These are phyloP conservation scores for Busseola fusca DNA, from an alignment of 2,888 invertebrate genomes.

Conservation along the genomic window DNA sequence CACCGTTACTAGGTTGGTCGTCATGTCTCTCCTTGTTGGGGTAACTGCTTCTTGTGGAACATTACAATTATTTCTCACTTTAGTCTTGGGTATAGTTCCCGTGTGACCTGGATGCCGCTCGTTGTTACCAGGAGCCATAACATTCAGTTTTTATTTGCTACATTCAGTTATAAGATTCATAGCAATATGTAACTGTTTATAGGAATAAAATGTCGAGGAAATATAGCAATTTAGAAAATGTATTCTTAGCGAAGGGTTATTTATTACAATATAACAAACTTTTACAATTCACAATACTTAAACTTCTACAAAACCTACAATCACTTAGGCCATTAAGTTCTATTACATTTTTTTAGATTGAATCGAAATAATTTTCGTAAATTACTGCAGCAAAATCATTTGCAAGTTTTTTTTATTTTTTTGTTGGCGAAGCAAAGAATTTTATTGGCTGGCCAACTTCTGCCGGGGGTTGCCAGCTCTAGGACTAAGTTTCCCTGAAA, in stretches of 20 bases:
- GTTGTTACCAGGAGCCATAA: conserved; percentile 88
- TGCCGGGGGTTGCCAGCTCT: conserved; percentile 11
- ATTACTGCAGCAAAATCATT: conserved; percentile 35
- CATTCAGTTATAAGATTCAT: conserved; percentile 63
- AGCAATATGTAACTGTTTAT: conserved; percentile 49
- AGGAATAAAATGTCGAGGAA: conserved; percentile 48
- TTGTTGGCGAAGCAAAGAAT: not conserved
- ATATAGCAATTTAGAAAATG: conserved; percentile 29
- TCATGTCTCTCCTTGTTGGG: conserved; percentile 89
- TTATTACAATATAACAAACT: conserved; percentile 21
- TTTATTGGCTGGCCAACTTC: conserved; percentile 29
- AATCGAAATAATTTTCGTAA: conserved; percentile 33
- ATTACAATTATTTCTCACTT: conserved; percentile 89
- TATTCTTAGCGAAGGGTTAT: conserved; percentile 13
- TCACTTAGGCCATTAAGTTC: conserved; percentile 29
- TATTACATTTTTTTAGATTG: conserved; percentile 38
- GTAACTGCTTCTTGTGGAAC: conserved; percentile 90
- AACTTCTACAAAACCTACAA: conserved; percentile 35
- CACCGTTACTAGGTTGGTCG: conserved; percentile 86
- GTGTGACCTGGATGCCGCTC: conserved; percentile 88
- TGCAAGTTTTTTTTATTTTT: conserved; percentile 27
- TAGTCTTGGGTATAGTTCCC: conserved; percentile 92
- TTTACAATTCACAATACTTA: conserved; percentile 34
- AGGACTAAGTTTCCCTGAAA: not conserved
- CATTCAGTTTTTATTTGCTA: conserved; percentile 70